Evolutionary conservation across 2,888 invertebrate species (phyloP).

Genomic region (Criorhina ranunculi): DNA sequence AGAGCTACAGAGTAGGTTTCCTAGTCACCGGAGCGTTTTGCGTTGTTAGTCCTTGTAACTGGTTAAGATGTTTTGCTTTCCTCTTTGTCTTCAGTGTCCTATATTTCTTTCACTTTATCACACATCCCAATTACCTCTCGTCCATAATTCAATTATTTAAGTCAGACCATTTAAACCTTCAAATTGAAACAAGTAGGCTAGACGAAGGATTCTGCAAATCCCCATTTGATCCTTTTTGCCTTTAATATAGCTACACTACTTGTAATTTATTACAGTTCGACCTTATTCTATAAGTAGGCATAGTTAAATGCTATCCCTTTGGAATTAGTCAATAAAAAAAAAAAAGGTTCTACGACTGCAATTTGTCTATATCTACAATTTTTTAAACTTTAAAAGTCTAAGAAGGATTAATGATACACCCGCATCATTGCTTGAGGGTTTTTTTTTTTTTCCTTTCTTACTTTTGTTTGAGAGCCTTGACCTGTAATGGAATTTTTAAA

Average conservation of each 20-base stretch:
- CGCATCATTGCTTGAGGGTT: conserved; percentile 7
- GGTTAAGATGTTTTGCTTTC: too few species aligned
- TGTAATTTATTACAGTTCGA: not conserved
- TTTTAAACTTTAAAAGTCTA: not conserved
- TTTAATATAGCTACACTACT: not conserved
- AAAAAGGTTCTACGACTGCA: not conserved
- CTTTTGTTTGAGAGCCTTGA: not conserved
- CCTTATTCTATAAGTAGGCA: not conserved
- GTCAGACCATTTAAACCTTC: too few species aligned
- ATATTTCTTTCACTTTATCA: too few species aligned
- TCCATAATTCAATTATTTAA: too few species aligned
- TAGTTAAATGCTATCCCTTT: not conserved
- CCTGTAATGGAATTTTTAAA: not conserved
- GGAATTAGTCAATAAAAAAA: conserved; percentile 2
- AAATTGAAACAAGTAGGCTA: not conserved
- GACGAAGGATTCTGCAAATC: not conserved
- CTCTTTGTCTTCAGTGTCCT: too few species aligned
- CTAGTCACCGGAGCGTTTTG: too few species aligned
- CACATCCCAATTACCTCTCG: too few species aligned
- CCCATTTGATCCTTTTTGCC: not conserved
- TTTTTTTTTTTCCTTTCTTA: conserved; percentile 1
- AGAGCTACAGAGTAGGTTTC: too few species aligned
- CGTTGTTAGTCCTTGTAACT: too few species aligned
- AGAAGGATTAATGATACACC: conserved; percentile 14
- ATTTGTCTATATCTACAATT: not conserved